Base-by-base conservation (phyloP, 1,140 invertebrate species). In the Tribolium madens region DNA sequence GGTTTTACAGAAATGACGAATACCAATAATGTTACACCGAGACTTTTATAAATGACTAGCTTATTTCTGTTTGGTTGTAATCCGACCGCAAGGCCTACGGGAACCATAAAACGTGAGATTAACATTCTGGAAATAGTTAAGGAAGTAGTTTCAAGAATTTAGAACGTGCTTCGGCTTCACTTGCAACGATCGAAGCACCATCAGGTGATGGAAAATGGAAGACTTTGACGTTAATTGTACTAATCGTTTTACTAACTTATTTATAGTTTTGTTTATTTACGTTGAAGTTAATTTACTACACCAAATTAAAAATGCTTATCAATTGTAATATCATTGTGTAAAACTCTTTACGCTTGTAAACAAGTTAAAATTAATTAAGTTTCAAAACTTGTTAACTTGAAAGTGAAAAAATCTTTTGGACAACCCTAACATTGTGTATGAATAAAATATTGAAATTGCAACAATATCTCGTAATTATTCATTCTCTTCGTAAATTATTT, bases 1-100 rank as follows among this genome's bases (percentile, higher is more conserved):
- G 21, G 21, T 64, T 64, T 64, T 64, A 42, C 57, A 33, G 26
- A 64, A 64, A 64, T 64, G 26, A 64, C 57, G 57, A 64, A 64
- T 64, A 31, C 26, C 21, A 18, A 64, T 64, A 33, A 33, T 12
- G 14, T 64, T 33, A 33, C 57, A 33, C 10, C 14, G 12, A n/a
- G 57, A 33, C 21, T 64, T 64, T 64, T 64, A 64, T 33, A 64
- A 64, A 64, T 64, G 52, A 26, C 52, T n/a, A 10, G 15, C 10
- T 57, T 57, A 57, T 57, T 57, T 57, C 52, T 57, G 52, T 57
- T 57, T 57, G 18, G 52, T 21, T 21, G 18, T 57, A 57, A 57
- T 57, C 18, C 36, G 6, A 17, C 52, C 52, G 15, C 52, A 18
- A 26, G 52, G 52, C 14, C 52, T 17, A 12, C 9, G n/a, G 14